Conservation (phyloP, 2,888 invertebrate genomes). For the Balanococcus diminutus region DNA sequence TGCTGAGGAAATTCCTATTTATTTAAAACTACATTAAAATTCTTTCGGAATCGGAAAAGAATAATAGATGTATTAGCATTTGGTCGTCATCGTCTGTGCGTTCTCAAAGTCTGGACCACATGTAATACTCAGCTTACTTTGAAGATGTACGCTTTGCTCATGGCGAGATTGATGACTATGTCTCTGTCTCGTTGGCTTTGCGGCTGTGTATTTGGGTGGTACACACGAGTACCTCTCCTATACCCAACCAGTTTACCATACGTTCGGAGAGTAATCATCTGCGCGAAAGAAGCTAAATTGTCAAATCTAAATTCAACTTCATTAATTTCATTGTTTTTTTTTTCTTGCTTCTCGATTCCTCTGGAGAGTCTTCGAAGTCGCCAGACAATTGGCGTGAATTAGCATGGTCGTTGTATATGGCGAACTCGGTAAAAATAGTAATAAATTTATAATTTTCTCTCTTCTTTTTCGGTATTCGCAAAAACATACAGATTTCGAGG, state of each 20-base stretch:
- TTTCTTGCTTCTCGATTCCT: not conserved
- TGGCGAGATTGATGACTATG: constrained; percentile 7
- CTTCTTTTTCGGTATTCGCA: not conserved
- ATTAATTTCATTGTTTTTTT: constrained; percentile 34
- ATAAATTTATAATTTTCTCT: constrained; percentile 33
- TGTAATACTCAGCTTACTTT: not conserved
- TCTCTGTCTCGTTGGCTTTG: not conserved
- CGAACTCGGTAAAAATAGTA: not conserved
- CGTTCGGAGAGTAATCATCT: not conserved
- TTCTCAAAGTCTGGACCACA: not conserved
- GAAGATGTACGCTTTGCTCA: not conserved
- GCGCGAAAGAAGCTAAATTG: constrained; percentile 38
- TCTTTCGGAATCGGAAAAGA: constrained; percentile 19
- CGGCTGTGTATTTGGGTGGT: not conserved
- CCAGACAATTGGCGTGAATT: constrained; percentile 43
- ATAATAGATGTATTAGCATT: constrained; percentile 24
- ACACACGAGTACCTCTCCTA: not conserved
- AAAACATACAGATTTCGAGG: not conserved
- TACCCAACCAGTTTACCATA: not conserved
- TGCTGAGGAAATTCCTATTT: constrained; percentile 27
- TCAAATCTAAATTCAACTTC: constrained; percentile 35
- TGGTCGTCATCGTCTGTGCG: constrained; percentile 1
- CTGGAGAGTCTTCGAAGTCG: not conserved
- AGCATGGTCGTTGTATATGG: not conserved
- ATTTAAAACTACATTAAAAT: constrained; percentile 42